Evolutionary conservation across 1,140 invertebrate genomes (phyloP), one percentile per base, ranked within the genome.

Genomic region (Antheraea pernyi): DNA sequence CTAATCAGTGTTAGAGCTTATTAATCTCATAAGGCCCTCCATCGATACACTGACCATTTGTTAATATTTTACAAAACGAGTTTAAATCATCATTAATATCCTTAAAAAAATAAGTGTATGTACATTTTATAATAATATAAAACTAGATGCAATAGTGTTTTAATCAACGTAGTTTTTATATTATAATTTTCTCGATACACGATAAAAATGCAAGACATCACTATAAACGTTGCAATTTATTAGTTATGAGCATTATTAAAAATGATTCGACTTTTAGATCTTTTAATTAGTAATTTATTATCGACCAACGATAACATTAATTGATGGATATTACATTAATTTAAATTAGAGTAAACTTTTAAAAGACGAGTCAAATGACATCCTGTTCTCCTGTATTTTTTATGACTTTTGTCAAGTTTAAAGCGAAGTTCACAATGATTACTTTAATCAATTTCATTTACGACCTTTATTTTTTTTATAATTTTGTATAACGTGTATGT

Each of bases 271-370:
- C 69, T 71, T 85, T 82, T 72, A 79, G 64, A 65, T 69, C 22
- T 72, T 75, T 82, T 82, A 84, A 83, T 85, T 81, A 78, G 65
- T 68, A 72, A 79, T 86, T 84, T 83, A 82, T 79, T 70, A 70
- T 70, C 68, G 46, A 53, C 46, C 46, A 53, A 11, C 46, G 46
- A 53, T 53, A 53, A 16, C 63, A 53, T 72, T 36, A 36, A 72
- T 71, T 64, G 64, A 18, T 46, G 46, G 36, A 61, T 18, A 61
- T 61, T 13, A 61, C 60, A 61, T 22, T 61, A 36, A 61, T 61
- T 61, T 61, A 61, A 61, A 61, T 61, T 61, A 61, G 60, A 61
- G n/a, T 22, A 53, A 53, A 53, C 7, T 13, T 42, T 42, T 16
- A 53, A 53, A 53, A 53, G 46, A n/a, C 46, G 46, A 53, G 46